These are phyloP conservation scores for Paratilapia polleni DNA, from an alignment of 2,113 vertebrate genomes.

Conservation along the genomic window DNA sequence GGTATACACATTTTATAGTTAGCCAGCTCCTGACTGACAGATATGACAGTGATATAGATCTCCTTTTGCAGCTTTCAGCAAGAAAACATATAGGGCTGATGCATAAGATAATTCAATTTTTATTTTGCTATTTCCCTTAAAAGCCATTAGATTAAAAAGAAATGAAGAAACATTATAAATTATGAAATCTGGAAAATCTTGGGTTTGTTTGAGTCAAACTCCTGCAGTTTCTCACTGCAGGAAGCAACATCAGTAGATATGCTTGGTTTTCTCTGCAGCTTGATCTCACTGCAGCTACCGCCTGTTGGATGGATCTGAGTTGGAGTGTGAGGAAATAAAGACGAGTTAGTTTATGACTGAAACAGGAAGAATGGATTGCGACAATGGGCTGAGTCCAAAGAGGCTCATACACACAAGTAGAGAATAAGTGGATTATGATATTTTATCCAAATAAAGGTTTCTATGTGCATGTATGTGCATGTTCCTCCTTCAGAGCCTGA, in stretches of 20 bases:
- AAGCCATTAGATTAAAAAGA: neutral
- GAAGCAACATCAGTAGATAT: neutral
- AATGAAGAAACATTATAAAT: neutral
- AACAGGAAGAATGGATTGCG: conserved; percentile 46
- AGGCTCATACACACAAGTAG: conserved; percentile 5
- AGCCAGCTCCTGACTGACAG: neutral
- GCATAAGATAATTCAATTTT: neutral
- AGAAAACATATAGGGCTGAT: neutral
- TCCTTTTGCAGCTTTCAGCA: neutral
- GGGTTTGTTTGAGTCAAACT: conserved; percentile 5
- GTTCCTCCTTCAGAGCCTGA: neutral
- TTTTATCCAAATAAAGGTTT: conserved; percentile 28
- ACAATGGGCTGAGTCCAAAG: conserved; percentile 28
- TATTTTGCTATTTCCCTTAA: neutral
- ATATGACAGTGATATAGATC: neutral
- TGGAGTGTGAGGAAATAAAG: neutral
- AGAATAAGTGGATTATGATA: conserved; percentile 6
- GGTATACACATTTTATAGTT: neutral
- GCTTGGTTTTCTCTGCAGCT: neutral
- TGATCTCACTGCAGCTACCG: neutral
- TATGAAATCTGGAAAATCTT: neutral
- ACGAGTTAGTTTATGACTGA: conserved; percentile 61
- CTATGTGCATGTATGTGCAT: neutral
- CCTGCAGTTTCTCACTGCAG: neutral
- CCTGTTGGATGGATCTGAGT: conserved; percentile 33